Percentiles rank a stretch among this genome's conserved stretches.
phyloP scores from a whole-genome alignment of 1,140 invertebrate species.

The Drosophila novamexicana region DNA sequence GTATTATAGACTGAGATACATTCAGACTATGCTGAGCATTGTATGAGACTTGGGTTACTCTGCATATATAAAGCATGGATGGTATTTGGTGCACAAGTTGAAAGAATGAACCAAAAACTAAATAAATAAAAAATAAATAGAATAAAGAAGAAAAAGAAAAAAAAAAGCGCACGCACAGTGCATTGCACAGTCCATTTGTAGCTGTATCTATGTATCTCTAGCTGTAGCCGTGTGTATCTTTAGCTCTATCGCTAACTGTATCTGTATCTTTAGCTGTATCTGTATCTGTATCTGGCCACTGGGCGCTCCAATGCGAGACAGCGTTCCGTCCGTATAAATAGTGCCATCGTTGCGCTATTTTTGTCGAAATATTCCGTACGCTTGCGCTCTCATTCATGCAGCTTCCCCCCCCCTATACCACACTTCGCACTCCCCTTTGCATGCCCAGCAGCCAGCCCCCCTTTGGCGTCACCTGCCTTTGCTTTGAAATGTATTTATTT shows the following conservation, averaged over 20 bases:
- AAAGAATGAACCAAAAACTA: not conserved
- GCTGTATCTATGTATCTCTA: slow-evolving; percentile 18
- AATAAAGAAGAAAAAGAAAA: slow-evolving; percentile 2
- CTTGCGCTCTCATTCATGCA: slow-evolving; percentile 79
- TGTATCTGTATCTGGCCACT: slow-evolving; percentile 38
- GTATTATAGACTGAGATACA: not conserved
- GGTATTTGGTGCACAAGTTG: slow-evolving; percentile 48
- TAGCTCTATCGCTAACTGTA: slow-evolving; percentile 27
- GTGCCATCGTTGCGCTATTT: slow-evolving; percentile 75
- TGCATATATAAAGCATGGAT: slow-evolving; percentile 30
- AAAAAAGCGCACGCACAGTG: slow-evolving; percentile 29
- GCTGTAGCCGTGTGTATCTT: slow-evolving; percentile 17
- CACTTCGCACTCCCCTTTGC: too few relatives aligned
- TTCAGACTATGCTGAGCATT: slow-evolving; percentile 2
- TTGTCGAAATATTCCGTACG: slow-evolving; percentile 76
- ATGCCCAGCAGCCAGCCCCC: not conserved
- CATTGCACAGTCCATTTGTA: slow-evolving; percentile 36
- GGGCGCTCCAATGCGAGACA: slow-evolving; percentile 54
- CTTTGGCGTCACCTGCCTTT: slow-evolving; percentile 29
- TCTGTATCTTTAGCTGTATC: slow-evolving; percentile 33
- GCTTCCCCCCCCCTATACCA: slow-evolving; percentile 4
- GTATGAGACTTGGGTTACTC: slow-evolving; percentile 3
- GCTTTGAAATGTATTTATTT: slow-evolving; percentile 76
- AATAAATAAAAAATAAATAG: slow-evolving; percentile 1
- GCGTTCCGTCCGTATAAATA: slow-evolving; percentile 68